Evolutionary conservation across 2,797 vertebrate species (phyloP), one percentile per base, ranked within the genome.

Genomic region (Neolamprologus multifasciatus): DNA sequence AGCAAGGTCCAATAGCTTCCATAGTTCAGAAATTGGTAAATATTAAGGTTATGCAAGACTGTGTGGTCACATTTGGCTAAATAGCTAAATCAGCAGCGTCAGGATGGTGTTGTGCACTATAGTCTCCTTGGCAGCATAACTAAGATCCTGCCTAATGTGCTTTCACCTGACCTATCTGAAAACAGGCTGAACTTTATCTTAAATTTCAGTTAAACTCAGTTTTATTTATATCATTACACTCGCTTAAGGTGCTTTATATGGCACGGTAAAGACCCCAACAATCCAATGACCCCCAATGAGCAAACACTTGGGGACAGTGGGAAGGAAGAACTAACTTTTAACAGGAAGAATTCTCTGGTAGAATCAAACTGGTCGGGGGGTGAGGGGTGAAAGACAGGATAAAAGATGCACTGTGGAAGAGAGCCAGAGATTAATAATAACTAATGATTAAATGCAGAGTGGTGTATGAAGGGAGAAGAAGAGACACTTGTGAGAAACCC

Each of bases 11-110:
- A 78, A 79, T 86, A 69, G 45, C 85, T 80, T 81, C 84, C 64
- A 64, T 77, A 79, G 85, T 79, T 86, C 74, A 88, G 87, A 86
- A 86, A 85, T 64, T 57, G 74, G 69, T 48, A 54, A 77, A 69
- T 67, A 71, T 88, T 78, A 19, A 29, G 59, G 64, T 91, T 92
- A 89, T 81, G 79, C 64, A 90, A 89, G 50, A 16, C 23, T 67
- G 19, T 80, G 78, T 69, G 36, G 82, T 80, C 86, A 81, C 79
- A 83, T 87, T 88, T 86, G 54, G 14, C 31, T 64, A 36, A 36
- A 55, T 5, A 1, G 50, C 67, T 26, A 38, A 78, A 85, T 69
- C 86, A 71, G 21, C 77, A 14, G 59, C 7, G 19, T 50, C 36
- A 23, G 38, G 62, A 55, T 8, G 31, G 52, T 40, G 21, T 23